A percentile compares a stretch with the other conserved stretches of the same genome.
These are phyloP conservation scores for Corythaeola cristata DNA, from an alignment of 2,113 vertebrate genomes.

Conservation along the genomic window DNA sequence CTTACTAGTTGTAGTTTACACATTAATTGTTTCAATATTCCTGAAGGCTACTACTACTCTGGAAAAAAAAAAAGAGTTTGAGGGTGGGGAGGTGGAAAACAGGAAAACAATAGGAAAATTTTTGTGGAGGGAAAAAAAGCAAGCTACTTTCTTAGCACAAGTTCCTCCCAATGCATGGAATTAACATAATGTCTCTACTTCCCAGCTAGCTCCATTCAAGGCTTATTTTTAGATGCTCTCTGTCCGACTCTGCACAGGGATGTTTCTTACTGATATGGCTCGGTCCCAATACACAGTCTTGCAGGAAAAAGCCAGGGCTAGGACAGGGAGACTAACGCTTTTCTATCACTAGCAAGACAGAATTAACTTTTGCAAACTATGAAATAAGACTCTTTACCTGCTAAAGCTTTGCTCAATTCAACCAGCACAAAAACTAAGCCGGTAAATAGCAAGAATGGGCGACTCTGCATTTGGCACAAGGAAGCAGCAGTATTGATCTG, in stretches of 20 bases:
- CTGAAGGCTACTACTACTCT: neutral
- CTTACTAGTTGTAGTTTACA: neutral
- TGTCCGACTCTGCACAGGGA: neutral
- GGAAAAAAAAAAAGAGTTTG: too few relatives aligned
- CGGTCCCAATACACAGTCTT: fast-evolving
- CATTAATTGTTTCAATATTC: neutral
- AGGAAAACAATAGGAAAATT: neutral
- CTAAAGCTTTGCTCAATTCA: too few relatives aligned
- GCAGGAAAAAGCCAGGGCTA: neutral
- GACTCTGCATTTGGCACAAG: too few relatives aligned
- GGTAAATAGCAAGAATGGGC: neutral
- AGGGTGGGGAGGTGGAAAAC: neutral
- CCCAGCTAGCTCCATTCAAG: neutral
- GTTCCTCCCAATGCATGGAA: neutral
- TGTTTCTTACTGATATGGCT: neutral
- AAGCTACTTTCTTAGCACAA: neutral
- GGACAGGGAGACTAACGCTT: neutral
- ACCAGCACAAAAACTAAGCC: neutral
- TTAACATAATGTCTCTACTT: neutral
- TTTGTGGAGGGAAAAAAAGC: neutral
- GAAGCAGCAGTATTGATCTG: neutral
- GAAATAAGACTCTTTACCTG: fast-evolving
- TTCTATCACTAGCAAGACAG: too few relatives aligned
- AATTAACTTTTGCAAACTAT: neutral
- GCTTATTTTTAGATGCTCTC: neutral